Base-by-base conservation (phyloP, 2,888 invertebrate genomes). In the Bugula neritina region DNA sequence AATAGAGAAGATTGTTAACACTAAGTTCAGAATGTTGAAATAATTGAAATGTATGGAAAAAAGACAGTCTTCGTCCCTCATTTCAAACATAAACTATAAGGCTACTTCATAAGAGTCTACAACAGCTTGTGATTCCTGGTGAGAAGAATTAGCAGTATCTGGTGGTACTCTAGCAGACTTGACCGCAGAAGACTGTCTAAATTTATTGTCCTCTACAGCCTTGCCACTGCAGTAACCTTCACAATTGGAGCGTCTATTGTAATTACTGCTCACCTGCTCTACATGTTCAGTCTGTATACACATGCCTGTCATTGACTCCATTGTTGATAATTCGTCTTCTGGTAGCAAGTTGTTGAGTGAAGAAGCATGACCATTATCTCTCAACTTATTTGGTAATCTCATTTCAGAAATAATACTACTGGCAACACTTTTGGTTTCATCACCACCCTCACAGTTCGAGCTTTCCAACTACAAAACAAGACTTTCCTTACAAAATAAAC, bases 261-360 rank as follows among this genome's bases (percentile, higher is more conserved):
- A 17, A 43, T 43, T 5, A 5, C 43, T 17, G 5, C 17, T 43
- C 5, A 17, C 43, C 17, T 43, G 43, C 17, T 43, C 43, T 43
- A 43, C 43, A 43, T 43, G 17, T 43, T 43, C 43, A 43, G 43
- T 43, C 17, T 43, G 43, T 10, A 43, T 43, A 17, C 43, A 43
- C 10, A 43, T 43, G 10, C 43, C 43, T 10, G 43, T 10, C 43
- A 43, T 43, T 13, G 63, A 13, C 31, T 63, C 63, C 63, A 63
- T 63, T 10, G 3, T 13, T 31, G 63, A 63, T 2, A 63, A 31
- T 34, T 63, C 25, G 27, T 63, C 63, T 34, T 63, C 63, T 3
- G 63, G 63, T 31, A 63, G 63, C 63, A 63, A 31, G n/a, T 63
- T 63, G n/a, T 63, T 63, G 31, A 63, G 21, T 25, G 63, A 63